A percentile compares a stretch with the other conserved stretches of the same genome.
These are phyloP conservation scores for Ecliptopera silaceata DNA, from an alignment of 2,888 invertebrate genomes.

Conservation along the genomic window DNA sequence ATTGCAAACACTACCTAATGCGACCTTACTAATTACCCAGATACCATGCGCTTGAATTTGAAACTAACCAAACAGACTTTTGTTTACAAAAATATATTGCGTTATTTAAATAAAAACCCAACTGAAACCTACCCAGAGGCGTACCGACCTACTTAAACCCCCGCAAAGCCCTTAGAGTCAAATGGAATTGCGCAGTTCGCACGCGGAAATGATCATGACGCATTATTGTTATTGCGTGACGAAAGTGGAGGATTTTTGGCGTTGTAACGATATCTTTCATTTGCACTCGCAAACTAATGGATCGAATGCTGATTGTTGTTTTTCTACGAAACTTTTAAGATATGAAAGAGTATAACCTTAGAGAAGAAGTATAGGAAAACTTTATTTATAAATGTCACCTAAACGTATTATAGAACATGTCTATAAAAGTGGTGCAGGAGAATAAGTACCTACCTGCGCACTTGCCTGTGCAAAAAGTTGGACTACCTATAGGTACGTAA, in stretches of 20 bases:
- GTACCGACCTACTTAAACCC: slow-evolving; percentile 24
- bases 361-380: no score
- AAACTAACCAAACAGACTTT: background rate
- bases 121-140: background rate
- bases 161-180: slow-evolving; percentile 32
- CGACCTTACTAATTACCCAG: no score
- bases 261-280: slow-evolving; percentile 31
- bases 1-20: no score
- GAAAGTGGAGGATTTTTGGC: slow-evolving; percentile 27
- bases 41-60: no score
- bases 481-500: background rate
- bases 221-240: slow-evolving; percentile 36
- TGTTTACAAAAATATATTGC: background rate
- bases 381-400: no score
- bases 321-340: background rate
- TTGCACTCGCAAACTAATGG: slow-evolving; percentile 29
- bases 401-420: no score
- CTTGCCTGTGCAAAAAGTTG: background rate
- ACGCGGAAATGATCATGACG: slow-evolving; percentile 37
- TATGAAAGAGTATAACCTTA: no score
- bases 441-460: no score
- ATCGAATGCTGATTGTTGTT: background rate
- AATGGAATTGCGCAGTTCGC: slow-evolving; percentile 38
- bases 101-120: background rate
- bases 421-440: no score